Conservation (phyloP, 2,888 invertebrate genomes). For the Torymus tubicola region DNA sequence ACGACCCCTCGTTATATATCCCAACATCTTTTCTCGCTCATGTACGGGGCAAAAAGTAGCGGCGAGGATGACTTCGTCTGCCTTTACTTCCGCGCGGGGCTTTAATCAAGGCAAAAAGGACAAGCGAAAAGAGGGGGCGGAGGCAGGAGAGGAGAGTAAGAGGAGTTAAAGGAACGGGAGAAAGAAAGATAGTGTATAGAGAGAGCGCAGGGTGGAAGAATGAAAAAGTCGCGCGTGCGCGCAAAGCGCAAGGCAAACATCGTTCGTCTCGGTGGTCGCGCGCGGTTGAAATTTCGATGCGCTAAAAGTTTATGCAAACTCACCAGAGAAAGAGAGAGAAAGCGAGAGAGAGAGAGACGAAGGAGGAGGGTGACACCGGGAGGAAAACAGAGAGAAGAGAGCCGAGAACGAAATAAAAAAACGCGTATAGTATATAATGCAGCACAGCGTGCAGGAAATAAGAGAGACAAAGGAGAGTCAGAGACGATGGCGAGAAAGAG, state of each 20-base stretch:
- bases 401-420: too few relatives aligned
- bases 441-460: neutral
- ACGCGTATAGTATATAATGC: too few relatives aligned
- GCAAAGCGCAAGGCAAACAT: slow-evolving; percentile 46
- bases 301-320: slow-evolving; percentile 47
- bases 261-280: neutral
- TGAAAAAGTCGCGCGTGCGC: slow-evolving; percentile 7
- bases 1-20: neutral
- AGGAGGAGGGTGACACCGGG: neutral
- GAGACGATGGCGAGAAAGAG: neutral
- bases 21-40: neutral
- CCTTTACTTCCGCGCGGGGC: neutral
- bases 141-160: neutral
- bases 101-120: slow-evolving; percentile 24
- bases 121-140: neutral
- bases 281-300: slow-evolving; percentile 38
- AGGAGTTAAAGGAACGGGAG: neutral
- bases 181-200: neutral
- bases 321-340: slow-evolving; percentile 1
- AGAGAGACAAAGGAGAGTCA: neutral
- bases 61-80: neutral
- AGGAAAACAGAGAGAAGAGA: too few relatives aligned
- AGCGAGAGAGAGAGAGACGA: neutral
- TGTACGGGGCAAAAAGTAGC: neutral
- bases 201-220: neutral